phyloP scores from a whole-genome alignment of 2,113 vertebrate species.

The Podarcis muralis region DNA sequence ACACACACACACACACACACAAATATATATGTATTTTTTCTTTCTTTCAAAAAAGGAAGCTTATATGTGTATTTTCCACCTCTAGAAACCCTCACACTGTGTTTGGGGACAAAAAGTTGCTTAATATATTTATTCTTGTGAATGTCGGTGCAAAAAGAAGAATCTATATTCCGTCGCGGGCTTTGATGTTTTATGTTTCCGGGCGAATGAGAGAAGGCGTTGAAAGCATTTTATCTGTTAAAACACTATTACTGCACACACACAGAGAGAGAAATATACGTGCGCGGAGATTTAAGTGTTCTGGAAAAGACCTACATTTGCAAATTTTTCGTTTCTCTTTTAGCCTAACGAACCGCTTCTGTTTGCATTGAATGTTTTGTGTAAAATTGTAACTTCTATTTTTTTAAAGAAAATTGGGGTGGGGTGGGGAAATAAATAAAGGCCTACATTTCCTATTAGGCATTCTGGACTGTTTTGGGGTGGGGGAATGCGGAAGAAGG shows the following conservation, averaged over 20 bases:
- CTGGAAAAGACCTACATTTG: constrained; percentile 52
- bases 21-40: constrained; percentile 30
- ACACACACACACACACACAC: not conserved
- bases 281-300: constrained; percentile 38
- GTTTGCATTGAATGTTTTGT: constrained; percentile 80
- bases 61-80: constrained; percentile 61
- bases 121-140: constrained; percentile 74
- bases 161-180: constrained; percentile 53
- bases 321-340: constrained; percentile 9
- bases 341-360: constrained; percentile 63
- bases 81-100: constrained; percentile 65
- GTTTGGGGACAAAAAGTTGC: constrained; percentile 52
- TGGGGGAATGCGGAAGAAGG: constrained; percentile 45
- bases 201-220: constrained; percentile 51
- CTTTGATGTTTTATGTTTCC: constrained; percentile 62
- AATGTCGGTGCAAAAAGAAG: constrained; percentile 71
- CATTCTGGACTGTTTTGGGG: constrained; percentile 28
- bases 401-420: constrained; percentile 80
- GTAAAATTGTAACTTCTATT: constrained; percentile 89
- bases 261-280: constrained; percentile 1
- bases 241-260: constrained; percentile 21
- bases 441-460: constrained; percentile 68
- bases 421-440: constrained; percentile 32
- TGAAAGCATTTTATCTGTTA: constrained; percentile 43
- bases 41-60: constrained; percentile 39